Percentiles rank a stretch among this genome's conserved stretches.
Conservation (phyloP, 2,888 invertebrate genomes). For the Agapostemon virescens region DNA sequence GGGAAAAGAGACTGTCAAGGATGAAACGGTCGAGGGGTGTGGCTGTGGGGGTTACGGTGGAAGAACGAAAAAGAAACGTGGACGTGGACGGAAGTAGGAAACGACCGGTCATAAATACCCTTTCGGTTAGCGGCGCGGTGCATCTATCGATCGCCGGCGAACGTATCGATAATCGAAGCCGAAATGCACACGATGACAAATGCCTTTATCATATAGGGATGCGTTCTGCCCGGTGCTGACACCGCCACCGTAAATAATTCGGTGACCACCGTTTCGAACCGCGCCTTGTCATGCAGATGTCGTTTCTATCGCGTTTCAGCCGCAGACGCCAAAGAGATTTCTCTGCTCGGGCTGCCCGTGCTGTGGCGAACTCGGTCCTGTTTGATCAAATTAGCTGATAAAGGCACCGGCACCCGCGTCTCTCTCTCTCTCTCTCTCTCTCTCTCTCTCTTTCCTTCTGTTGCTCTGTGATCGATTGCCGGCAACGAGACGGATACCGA, state of each 20-base stretch:
- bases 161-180: conserved; percentile 68
- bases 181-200: conserved; percentile 64
- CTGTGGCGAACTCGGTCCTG: not conserved
- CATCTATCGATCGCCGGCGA: conserved; percentile 47
- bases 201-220: conserved; percentile 57
- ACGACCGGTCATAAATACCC: conserved; percentile 64
- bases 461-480: conserved; percentile 16
- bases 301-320: conserved; percentile 44
- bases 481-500: not conserved
- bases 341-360: conserved; percentile 5
- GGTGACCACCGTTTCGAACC: conserved; percentile 43
- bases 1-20: not conserved
- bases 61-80: not conserved
- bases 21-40: not conserved
- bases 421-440: not conserved
- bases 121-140: conserved; percentile 44
- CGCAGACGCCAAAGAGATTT: conserved; percentile 47
- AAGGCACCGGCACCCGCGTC: conserved; percentile 7
- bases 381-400: conserved; percentile 39
- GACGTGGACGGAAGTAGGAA: conserved; percentile 56
- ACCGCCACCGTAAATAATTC: conserved; percentile 63
- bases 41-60: not conserved
- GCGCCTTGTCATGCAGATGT: conserved; percentile 55
- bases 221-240: conserved; percentile 31
- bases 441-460: not conserved